Percentiles rank a stretch among this genome's conserved stretches.
Conservation (phyloP, 1,140 invertebrate genomes). For the Temnothorax curvispinosus region DNA sequence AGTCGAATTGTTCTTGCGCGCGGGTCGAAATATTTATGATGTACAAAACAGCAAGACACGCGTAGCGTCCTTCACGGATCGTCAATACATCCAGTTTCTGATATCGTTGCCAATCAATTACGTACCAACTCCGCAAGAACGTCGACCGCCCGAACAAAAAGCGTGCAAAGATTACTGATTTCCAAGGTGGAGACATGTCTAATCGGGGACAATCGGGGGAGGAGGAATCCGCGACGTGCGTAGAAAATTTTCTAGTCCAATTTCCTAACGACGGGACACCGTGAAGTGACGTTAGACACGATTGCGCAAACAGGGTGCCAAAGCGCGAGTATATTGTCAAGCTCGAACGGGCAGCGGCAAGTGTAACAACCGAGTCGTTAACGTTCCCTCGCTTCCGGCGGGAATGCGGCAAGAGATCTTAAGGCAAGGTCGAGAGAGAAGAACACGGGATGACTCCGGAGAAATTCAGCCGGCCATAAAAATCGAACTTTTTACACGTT, state of each 20-base stretch:
- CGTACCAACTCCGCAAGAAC: not conserved
- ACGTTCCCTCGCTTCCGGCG: constrained; percentile 56
- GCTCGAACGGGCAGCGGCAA: constrained; percentile 42
- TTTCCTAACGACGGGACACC: constrained; percentile 17
- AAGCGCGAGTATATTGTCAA: constrained; percentile 36
- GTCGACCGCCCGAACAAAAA: not conserved
- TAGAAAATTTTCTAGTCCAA: constrained; percentile 20
- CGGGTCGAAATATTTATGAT: constrained; percentile 7
- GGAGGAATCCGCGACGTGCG: not conserved
- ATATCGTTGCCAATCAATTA: not conserved
- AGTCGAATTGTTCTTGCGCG: not conserved
- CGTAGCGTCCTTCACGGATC: not conserved
- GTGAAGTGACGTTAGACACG: constrained; percentile 11
- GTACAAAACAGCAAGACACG: not conserved
- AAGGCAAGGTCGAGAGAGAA: not conserved
- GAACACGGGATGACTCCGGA: not conserved
- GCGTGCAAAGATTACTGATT: not conserved
- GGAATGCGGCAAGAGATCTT: constrained; percentile 41
- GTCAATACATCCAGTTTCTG: not conserved
- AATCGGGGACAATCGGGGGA: not conserved
- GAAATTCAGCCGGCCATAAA: constrained; percentile 15
- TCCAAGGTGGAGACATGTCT: not conserved
- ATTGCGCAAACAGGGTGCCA: constrained; percentile 48
- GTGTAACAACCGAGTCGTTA: constrained; percentile 54
- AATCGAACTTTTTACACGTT: not conserved